phyloP scores from a whole-genome alignment of 2,888 invertebrate genomes.

The Campoplex capitator region DNA sequence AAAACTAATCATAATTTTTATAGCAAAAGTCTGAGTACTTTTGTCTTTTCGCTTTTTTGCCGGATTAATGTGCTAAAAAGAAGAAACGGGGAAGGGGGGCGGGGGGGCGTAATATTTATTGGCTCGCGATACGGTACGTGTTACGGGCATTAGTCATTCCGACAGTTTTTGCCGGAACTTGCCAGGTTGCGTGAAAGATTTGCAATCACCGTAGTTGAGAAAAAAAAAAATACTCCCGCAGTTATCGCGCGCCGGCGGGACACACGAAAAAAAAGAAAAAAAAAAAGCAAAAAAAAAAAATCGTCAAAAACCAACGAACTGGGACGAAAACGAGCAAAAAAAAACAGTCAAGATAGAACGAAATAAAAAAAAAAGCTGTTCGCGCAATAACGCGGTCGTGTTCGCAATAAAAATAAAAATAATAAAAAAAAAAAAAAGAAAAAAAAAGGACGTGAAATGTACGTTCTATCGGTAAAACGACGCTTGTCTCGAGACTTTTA shows the following conservation, averaged over 20 bases:
- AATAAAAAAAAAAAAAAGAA: background rate
- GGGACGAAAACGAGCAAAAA: slow-evolving; percentile 11
- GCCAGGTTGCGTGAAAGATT: slow-evolving; percentile 34
- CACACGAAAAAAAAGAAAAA: slow-evolving; percentile 19
- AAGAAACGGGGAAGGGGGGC: background rate
- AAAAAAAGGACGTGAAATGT: slow-evolving; percentile 19
- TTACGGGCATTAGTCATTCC: slow-evolving; percentile 49
- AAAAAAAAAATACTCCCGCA: slow-evolving; percentile 8
- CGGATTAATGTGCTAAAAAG: background rate
- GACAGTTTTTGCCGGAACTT: slow-evolving; percentile 54
- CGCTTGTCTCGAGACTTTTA: background rate
- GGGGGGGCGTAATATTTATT: background rate
- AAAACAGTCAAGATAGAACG: background rate
- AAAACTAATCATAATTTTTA: background rate
- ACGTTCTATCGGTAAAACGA: slow-evolving; percentile 12
- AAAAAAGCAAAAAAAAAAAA: slow-evolving; percentile 17
- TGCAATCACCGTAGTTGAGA: slow-evolving; percentile 43
- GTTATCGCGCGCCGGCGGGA: background rate
- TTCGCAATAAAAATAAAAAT: background rate
- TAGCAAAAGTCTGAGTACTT: background rate
- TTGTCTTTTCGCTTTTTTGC: background rate
- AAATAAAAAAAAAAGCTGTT: slow-evolving; percentile 4
- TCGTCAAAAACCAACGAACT: slow-evolving; percentile 5
- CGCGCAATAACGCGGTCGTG: background rate
- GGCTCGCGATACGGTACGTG: background rate